These are phyloP conservation scores for Choristoneura fumiferana DNA, from an alignment of 1,140 invertebrate species.

Conservation along the genomic window DNA sequence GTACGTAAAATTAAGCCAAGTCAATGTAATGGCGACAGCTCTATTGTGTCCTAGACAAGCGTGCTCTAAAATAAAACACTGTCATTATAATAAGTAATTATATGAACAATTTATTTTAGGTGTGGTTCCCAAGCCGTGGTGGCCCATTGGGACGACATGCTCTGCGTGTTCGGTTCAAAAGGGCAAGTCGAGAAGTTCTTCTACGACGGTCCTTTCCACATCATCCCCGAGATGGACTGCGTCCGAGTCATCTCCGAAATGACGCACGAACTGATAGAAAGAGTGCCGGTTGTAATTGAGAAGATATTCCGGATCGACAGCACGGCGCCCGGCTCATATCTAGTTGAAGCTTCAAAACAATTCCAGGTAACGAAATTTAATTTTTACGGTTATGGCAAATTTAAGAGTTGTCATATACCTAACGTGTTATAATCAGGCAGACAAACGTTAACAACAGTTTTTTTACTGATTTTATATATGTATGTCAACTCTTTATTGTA, in stretches of 20 bases:
- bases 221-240: conserved; percentile 94
- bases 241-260: conserved; percentile 90
- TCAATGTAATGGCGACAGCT: too few species aligned
- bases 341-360: conserved; percentile 95
- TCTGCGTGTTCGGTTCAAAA: conserved; percentile 89
- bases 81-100: too few species aligned
- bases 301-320: conserved; percentile 97
- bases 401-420: too few species aligned
- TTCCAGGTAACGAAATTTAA: conserved; percentile 85
- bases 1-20: too few species aligned
- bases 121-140: conserved; percentile 92
- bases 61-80: too few species aligned
- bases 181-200: conserved; percentile 86
- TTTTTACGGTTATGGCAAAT: too few species aligned
- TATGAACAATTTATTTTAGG: conserved; percentile 72
- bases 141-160: conserved; percentile 86
- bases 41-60: too few species aligned
- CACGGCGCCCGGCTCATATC: conserved; percentile 92
- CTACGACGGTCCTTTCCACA: conserved; percentile 87
- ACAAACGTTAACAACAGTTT: too few species aligned
- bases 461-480: too few species aligned
- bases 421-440: too few species aligned
- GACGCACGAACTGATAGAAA: conserved; percentile 93
- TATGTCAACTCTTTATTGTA: too few species aligned
- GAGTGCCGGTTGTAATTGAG: conserved; percentile 90